A percentile compares a stretch with the other conserved stretches of the same genome.
Evolutionary conservation across 2,888 invertebrate species (phyloP).

Genomic region (Melinaea marsaeus): DNA sequence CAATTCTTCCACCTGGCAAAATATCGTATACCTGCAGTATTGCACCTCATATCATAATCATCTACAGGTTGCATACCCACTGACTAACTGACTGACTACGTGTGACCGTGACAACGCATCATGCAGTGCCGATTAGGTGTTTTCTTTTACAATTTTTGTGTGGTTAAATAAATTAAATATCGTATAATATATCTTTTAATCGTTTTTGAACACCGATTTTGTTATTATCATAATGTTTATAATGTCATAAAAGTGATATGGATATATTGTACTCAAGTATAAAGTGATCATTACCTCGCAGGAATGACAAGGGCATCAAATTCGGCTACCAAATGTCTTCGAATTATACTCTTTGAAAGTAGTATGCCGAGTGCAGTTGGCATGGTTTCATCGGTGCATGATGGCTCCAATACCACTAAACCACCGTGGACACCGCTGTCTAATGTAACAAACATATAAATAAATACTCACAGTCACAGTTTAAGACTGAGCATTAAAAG

Average conservation of each 20-base stretch:
- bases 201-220: conserved; percentile 8
- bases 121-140: conserved; percentile 49
- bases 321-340: conserved; percentile 93
- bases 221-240: conserved; percentile 12
- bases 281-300: conserved; percentile 83
- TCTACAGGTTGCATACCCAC: conserved; percentile 70
- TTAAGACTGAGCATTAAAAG: no score
- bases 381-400: conserved; percentile 96
- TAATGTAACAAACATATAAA: conserved; percentile 48
- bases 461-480: no score
- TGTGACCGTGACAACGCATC: conserved; percentile 49
- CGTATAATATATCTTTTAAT: conserved; percentile 21
- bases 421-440: conserved; percentile 98
- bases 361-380: conserved; percentile 95
- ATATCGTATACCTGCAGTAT: conserved; percentile 86
- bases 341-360: conserved; percentile 93
- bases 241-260: conserved; percentile 9
- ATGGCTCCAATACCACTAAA: conserved; percentile 93
- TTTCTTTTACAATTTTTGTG: conserved; percentile 25
- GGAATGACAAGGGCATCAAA: conserved; percentile 93
- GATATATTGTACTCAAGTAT: conserved; percentile 4
- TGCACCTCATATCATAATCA: conserved; percentile 77
- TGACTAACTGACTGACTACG: conserved; percentile 29
- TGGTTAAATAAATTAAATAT: conserved; percentile 17
- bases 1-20: conserved; percentile 91